phyloP scores from a whole-genome alignment of 1,140 invertebrate species.

The Euglossa dilemma region DNA sequence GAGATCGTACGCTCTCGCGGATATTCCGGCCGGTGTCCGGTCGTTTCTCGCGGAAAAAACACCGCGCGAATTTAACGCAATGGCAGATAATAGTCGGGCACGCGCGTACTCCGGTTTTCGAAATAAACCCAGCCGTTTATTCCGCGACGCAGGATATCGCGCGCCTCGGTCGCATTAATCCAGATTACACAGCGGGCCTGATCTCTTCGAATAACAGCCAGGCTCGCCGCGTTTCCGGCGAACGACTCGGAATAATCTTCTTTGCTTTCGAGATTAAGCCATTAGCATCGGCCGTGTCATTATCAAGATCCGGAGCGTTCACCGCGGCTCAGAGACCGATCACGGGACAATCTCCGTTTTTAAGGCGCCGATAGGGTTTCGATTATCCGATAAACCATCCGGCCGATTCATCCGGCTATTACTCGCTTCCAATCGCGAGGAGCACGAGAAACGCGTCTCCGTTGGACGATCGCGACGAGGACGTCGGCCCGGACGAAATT shows the following conservation, averaged over 20 bases:
- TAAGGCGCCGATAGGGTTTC: not conserved
- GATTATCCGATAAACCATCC: not conserved
- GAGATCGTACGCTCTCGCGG: too few relatives aligned
- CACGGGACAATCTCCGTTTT: not conserved
- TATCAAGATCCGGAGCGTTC: not conserved
- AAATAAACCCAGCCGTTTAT: not conserved
- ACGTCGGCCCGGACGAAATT: conserved; percentile 9
- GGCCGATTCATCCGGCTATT: not conserved
- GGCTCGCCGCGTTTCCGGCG: not conserved
- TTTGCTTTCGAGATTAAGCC: conserved; percentile 16
- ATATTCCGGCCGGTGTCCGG: too few relatives aligned
- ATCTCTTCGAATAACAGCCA: not conserved
- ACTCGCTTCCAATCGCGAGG: not conserved
- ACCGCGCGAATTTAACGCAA: too few relatives aligned
- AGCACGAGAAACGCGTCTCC: too few relatives aligned
- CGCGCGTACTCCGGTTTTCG: too few relatives aligned
- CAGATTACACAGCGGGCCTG: not conserved
- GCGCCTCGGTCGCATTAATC: conserved; percentile 1
- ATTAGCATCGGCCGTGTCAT: not conserved
- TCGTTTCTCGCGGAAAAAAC: too few relatives aligned
- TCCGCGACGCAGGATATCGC: not conserved
- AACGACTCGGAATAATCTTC: conserved; percentile 4
- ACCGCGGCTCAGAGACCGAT: not conserved
- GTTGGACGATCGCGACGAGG: too few relatives aligned
- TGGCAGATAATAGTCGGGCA: too few relatives aligned